Base-by-base conservation (phyloP, 53 echinoderm and acorn worm genomes). In the Henricia sp. region DNA sequence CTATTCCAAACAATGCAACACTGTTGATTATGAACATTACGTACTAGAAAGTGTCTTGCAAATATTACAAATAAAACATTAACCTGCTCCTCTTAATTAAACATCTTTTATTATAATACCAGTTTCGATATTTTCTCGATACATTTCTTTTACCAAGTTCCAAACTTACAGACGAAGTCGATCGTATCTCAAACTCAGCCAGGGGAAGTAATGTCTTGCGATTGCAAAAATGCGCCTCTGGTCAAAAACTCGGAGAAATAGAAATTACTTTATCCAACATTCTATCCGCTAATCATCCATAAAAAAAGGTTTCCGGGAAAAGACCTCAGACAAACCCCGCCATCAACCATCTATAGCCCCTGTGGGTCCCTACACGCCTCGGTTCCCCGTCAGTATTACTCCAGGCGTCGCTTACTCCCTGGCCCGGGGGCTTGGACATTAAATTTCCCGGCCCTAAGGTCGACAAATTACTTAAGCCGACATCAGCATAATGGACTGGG, bases 381-480 rank as follows among this genome's bases (percentile, higher is more conserved):
- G n/a, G n/a, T 37, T 53, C 73, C 37, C 54, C 38, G 33, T 53
- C 3, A 52, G 51, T 29, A 73, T n/a, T 37, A 0, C 73, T 24
- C 37, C 0, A 23, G 50, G 67, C 67, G 14, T 34, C 12, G 9
- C n/a, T n/a, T n/a, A n/a, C n/a, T n/a, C 37, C 20, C 23, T 19
- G 27, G 62, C 62, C 62, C 24, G 1, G 33, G 62, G 35, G 35
- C 26, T 2, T 19, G 10, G 50, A 80, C 80, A 64, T 80, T 80
- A 80, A n/a, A 80, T 48, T 46, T 62, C 36, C 1, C 24, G 50
- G 48, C 80, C 80, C 80, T 27, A 35, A 34, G 80, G 80, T 80
- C 80, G 80, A 13, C 26, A 64, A 80, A 80, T 80, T 80, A 80
- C 80, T 80, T 80, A 80, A 80, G 80, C 23, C 80, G 80, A 80